Base-by-base conservation (phyloP, 2,797 vertebrate species). In the Ptychadena robeensis region DNA sequence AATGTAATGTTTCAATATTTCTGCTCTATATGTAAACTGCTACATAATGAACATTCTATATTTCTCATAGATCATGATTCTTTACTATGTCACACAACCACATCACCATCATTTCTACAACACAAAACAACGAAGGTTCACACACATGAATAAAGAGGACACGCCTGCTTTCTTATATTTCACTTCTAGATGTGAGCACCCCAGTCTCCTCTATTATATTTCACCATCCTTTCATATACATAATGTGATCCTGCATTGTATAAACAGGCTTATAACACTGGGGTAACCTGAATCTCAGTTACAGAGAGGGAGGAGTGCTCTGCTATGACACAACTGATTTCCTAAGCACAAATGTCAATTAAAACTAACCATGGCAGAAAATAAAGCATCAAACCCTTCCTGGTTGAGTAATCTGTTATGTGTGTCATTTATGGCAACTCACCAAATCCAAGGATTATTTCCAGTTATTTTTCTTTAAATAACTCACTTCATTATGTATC, bases 281-380 rank as follows among this genome's bases (percentile, higher is more conserved):
- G 22, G 35, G 34, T 69, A 65, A 65, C 10, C 63, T 34, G 32
- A 69, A 28, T 70, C 68, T 40, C 37, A 38, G 35, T 70, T 40
- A 28, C 68, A 70, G 35, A 70, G 4, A 38, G 37, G 44, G 28
- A 53, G 15, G 40, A 14, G 44, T 3, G 11, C 32, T 28, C 15
- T 57, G 31, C 22, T 10, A 1, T 53, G 40, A 18, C 27, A 71
- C 10, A 53, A 34, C 30, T 57, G 30, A 22, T n/a, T 34, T 28
- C 59, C 59, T 61, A 61, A 28, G 59, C 59, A 61, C 27, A 25
- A 61, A 61, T 61, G 59, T 9, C 59, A 61, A 35, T 73, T 73
- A 73, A 73, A 30, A 40, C 4, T 30, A 25, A 75, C 15, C 57
- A n/a, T 64, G 73, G 59, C 64, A 75, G 32, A 14, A 34, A 64